Base-by-base conservation (phyloP, 2,888 invertebrate genomes). In the Aleiodes alternator region DNA sequence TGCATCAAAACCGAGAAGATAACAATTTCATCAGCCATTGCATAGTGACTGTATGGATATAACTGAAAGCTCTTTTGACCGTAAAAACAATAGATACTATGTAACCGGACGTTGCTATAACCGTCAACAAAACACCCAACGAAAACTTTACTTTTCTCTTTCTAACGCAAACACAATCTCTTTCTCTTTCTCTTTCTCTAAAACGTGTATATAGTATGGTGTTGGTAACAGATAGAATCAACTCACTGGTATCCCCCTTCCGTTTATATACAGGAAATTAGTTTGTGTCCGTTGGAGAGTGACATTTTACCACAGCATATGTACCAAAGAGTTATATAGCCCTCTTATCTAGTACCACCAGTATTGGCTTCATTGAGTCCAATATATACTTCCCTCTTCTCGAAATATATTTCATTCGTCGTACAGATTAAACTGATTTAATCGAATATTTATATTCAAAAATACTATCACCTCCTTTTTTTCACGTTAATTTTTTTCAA, bases 241-340 rank as follows among this genome's bases (percentile, higher is more conserved):
- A 68, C 51, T 51, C 12, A 12, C 14, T 51, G 50, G 31, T 68
- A 50, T 68, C 51, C 50, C 51, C 31, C 51, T 31, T 68, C 50
- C 51, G 51, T 68, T 72, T 61, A 69, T 69, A 57, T 73, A 75
- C 80, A 80, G 82, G 82, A 82, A 82, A 82, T 82, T 82, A 80
- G 79, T 80, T 78, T 80, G 79, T 81, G 73, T 72, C 72, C 50
- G 61, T 51, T 51, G 50, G 68, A 68, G 68, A 68, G 51, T 68
- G 51, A 68, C 68, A 64, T 68, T 51, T 51, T 68, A 51, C 68
- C 29, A 50, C 31, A 51, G 23, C 34, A 61, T 64, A 48, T 64
- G 64, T 51, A 31, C 51, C 51, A 50, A 43, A 51, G 68, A 68
- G 68, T 68, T 68, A 72, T 61, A 51, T 72, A 56, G 53, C 73